Conservation (phyloP, 2,113 vertebrate genomes). For the Corythaeola cristata region DNA sequence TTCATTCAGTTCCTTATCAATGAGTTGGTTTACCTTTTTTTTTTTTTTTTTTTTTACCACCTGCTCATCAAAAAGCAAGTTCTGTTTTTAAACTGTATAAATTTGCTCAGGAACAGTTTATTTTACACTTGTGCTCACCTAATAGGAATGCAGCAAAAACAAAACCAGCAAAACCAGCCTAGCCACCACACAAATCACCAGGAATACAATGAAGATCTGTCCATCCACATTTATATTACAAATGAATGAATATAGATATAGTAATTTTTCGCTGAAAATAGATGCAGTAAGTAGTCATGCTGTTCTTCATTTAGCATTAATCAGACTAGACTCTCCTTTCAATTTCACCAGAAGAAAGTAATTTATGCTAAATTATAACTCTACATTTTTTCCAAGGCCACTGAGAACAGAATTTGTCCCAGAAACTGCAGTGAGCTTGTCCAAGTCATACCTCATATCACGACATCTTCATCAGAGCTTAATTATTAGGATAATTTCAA, state of each 20-base stretch:
- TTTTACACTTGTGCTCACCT: not conserved
- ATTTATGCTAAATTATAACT: not conserved
- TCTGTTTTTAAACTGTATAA: not conserved
- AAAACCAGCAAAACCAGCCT: not conserved
- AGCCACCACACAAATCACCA: not conserved
- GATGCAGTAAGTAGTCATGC: not conserved
- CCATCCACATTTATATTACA: not conserved
- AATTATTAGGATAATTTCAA: not conserved
- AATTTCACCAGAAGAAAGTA: not conserved
- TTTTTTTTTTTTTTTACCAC: not conserved
- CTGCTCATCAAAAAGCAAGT: not conserved
- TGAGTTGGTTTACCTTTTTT: not conserved
- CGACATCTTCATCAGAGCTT: not conserved
- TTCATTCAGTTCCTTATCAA: not conserved
- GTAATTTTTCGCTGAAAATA: conserved; percentile 17
- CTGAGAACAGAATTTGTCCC: not conserved
- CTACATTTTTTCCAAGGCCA: not conserved
- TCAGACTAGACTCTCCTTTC: not conserved
- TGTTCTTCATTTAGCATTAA: not conserved
- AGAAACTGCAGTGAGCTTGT: not conserved
- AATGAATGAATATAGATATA: not conserved
- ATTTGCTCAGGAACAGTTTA: not conserved
- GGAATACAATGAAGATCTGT: not conserved
- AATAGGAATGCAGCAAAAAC: not conserved
- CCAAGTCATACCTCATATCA: not conserved